Conservation (phyloP, 1,140 invertebrate species). For the Linepithema humile region DNA sequence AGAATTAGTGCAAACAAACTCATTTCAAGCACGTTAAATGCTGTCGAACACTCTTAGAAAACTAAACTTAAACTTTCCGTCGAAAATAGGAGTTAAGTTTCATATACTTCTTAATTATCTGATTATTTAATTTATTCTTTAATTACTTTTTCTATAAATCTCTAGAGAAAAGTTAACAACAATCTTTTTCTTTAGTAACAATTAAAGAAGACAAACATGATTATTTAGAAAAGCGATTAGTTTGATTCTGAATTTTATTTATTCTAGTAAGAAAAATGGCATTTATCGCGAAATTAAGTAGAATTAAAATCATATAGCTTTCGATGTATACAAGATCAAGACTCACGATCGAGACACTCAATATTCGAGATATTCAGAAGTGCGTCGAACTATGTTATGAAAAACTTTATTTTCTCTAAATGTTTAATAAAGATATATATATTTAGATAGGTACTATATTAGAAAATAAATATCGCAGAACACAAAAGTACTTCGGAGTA, state of each 20-base stretch:
- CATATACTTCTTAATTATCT: neutral
- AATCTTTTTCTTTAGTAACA: neutral
- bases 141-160: neutral
- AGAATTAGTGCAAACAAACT: neutral
- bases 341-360: neutral
- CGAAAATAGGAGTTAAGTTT: neutral
- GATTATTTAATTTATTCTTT: neutral
- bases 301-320: neutral
- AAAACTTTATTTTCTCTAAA: constrained; percentile 27
- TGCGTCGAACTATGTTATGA: neutral
- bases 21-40: constrained; percentile 11
- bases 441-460: neutral
- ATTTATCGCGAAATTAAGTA: neutral
- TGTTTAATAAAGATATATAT: constrained; percentile 3
- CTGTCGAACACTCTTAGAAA: neutral
- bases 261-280: neutral
- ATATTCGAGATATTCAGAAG: neutral
- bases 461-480: constrained; percentile 48
- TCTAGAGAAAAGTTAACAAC: neutral
- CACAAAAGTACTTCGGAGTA: constrained; percentile 16
- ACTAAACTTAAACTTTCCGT: neutral
- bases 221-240: neutral
- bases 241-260: neutral
- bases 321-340: neutral
- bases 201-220: neutral